Conservation (phyloP, 2,113 vertebrate species). For the Xenopus borealis region DNA sequence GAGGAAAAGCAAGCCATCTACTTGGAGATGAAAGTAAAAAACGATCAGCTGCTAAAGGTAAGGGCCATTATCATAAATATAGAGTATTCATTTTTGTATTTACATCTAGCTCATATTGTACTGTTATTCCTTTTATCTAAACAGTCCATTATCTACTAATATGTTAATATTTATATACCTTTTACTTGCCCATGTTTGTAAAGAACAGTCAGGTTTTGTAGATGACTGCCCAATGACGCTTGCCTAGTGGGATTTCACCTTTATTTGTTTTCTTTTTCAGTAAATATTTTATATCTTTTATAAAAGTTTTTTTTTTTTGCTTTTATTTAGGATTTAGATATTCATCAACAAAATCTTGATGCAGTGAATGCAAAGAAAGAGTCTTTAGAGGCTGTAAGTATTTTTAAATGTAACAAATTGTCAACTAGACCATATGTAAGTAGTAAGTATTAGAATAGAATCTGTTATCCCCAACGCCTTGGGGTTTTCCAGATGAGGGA, state of each 20-base stretch:
- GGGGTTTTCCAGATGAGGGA: no score
- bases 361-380: conserved; percentile 70
- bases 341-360: conserved; percentile 75
- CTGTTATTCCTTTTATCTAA: neutral
- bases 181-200: no score
- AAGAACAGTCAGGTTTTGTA: no score
- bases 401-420: neutral
- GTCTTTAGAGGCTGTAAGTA: conserved; percentile 67
- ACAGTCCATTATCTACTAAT: neutral
- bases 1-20: conserved; percentile 81
- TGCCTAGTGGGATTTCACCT: no score
- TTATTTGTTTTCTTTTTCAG: no score
- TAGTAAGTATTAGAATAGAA: no score
- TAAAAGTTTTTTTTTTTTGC: neutral
- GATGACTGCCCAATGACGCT: no score
- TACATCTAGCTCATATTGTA: neutral
- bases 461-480: no score
- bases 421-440: no score
- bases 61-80: neutral
- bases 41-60: conserved; percentile 77
- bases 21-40: conserved; percentile 77
- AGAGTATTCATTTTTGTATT: neutral
- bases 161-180: no score
- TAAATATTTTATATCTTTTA: neutral
- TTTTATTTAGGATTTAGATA: conserved; percentile 65